phyloP scores from a whole-genome alignment of 2,113 vertebrate species.

The Epinephelus lanceolatus region DNA sequence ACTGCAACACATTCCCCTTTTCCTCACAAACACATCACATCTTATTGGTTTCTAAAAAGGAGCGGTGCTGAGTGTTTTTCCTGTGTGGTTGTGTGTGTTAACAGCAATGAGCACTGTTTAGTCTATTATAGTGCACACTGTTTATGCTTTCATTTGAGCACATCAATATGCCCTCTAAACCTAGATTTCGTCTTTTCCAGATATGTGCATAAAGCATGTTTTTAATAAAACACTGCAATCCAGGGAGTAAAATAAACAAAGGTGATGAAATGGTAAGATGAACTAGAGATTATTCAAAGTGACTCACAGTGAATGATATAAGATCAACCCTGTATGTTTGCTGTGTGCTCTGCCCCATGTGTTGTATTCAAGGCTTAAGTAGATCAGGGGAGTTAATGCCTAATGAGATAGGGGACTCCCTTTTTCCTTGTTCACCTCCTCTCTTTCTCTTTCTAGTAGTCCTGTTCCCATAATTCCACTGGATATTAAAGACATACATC shows the following conservation, averaged over 20 bases:
- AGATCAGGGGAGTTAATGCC: constrained; percentile 22
- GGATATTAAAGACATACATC: constrained; percentile 83
- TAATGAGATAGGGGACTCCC: constrained; percentile 34
- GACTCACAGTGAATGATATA: not conserved
- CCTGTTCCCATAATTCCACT: constrained; percentile 59
- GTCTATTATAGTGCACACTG: not conserved
- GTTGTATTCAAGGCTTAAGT: constrained; percentile 22
- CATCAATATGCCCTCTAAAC: not conserved
- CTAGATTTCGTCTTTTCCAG: not conserved
- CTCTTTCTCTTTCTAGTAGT: constrained; percentile 11
- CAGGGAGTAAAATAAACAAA: not conserved
- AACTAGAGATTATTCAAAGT: not conserved
- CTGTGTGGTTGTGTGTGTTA: not conserved
- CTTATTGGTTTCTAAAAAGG: constrained; percentile 30
- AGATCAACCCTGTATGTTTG: not conserved
- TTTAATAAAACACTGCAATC: not conserved
- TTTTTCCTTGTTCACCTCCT: constrained; percentile 16
- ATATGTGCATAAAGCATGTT: not conserved
- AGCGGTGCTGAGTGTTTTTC: not conserved
- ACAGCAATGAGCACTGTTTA: not conserved
- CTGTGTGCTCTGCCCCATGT: constrained; percentile 12
- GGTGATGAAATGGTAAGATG: not conserved
- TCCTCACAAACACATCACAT: constrained; percentile 46
- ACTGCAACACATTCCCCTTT: not conserved
- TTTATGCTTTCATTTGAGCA: constrained; percentile 6